Evolutionary conservation across 2,113 vertebrate species (phyloP), one percentile per base, ranked within the genome.

Genomic region (Sciurus niger): DNA sequence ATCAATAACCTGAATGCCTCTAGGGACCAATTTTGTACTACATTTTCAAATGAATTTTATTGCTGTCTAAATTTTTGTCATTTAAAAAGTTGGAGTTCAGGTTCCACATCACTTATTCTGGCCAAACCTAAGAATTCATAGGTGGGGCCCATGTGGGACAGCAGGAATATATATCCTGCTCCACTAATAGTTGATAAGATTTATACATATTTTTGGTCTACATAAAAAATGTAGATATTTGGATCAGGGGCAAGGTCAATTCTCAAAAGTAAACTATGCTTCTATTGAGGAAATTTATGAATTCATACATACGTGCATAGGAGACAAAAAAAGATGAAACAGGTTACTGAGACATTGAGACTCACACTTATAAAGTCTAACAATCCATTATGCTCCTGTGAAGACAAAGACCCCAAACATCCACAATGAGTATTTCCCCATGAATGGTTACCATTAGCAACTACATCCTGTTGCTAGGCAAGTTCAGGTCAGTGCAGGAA

Each of bases 371-470:
- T 1, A 53, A 96, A 72, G 55, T 40, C 28, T 83, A 72, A 87
- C 58, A 70, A 77, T 92, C 4, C 55, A 17, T 60, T 90, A 53
- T 77, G 43, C 53, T 87, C 87, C 60, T 89, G 30, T 86, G 91
- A 95, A 94, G 89, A 86, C 48, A 70, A 92, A 89, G 82, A 94
- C 53, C 32, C 4, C 89, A 76, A 95, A 89, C 18, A 97, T 4
- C 30, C 48, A 96, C 34, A 96, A 93, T 40, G 96, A 92, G 83
- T 67, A 83, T 96, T 96, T 96, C 63, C 74, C 63, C 34, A 28
- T 37, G 40, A 94, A 83, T 86, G 78, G 92, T 97, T 95, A 95
- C 89, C 74, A 91, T 85, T 98, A 86, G 97, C 92, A 97, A 94
- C 92, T 70, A 65, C 9, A 84, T 94, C 48, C 79, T 80, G 76